Conservation (phyloP, 2,888 invertebrate genomes). For the Kryphioiulus occultus region DNA sequence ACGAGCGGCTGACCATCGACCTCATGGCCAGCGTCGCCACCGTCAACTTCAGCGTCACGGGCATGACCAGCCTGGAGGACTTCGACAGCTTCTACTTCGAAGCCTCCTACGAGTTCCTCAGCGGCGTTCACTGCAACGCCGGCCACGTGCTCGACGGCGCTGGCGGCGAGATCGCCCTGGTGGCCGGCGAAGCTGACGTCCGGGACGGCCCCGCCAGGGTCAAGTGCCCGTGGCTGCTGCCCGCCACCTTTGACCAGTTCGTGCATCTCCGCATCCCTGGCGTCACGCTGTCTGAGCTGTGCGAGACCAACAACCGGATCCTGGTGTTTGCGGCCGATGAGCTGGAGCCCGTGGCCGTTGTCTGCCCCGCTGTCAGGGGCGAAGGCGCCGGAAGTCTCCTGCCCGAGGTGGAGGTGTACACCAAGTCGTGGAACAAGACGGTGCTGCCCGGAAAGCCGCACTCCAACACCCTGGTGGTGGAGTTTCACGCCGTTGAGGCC, state of each 20-base stretch:
- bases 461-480: slow-evolving; percentile 72
- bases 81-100: slow-evolving; percentile 81
- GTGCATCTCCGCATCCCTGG: slow-evolving; percentile 57
- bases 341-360: slow-evolving; percentile 52
- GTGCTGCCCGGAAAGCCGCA: slow-evolving; percentile 59
- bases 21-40: slow-evolving; percentile 75
- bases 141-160: slow-evolving; percentile 71
- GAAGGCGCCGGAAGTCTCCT: slow-evolving; percentile 65
- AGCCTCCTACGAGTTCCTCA: slow-evolving; percentile 80
- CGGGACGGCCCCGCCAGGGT: slow-evolving; percentile 68
- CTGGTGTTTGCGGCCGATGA: slow-evolving; percentile 70
- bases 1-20: slow-evolving; percentile 72
- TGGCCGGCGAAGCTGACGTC: slow-evolving; percentile 76
- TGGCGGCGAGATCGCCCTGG: slow-evolving; percentile 76
- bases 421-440: slow-evolving; percentile 72
- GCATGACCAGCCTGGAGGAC: slow-evolving; percentile 83
- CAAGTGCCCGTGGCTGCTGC: slow-evolving; percentile 57
- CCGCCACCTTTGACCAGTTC: slow-evolving; percentile 56
- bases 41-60: slow-evolving; percentile 75
- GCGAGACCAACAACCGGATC: slow-evolving; percentile 75
- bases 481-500: slow-evolving; percentile 76
- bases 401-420: slow-evolving; percentile 73
- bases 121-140: slow-evolving; percentile 74
- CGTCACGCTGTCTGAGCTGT: slow-evolving; percentile 63
- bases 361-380: slow-evolving; percentile 51